Evolutionary conservation across 2,888 invertebrate genomes (phyloP), one percentile per base, ranked within the genome.

Genomic region (Parnassius smintheus): DNA sequence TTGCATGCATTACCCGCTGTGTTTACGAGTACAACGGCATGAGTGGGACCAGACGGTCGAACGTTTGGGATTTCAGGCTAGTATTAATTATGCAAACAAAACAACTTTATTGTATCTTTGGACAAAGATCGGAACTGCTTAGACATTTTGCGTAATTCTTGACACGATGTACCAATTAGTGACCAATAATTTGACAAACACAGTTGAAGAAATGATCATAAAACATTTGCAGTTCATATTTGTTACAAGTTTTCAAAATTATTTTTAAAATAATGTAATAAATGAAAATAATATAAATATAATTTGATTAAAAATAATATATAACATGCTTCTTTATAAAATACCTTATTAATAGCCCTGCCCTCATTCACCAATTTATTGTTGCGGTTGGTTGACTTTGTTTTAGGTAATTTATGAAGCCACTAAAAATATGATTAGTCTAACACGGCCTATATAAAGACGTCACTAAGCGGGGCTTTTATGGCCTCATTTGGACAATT

Each of bases 41-140:
- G 69, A 72, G 71, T 72, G 78, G 79, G 81, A 80, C 80, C 80
- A 80, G 80, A 80, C 76, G 87, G 86, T 83, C 81, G 77, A 84
- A 85, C 78, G 77, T 82, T 82, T 81, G 72, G 76, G 80, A 81
- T 77, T 83, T 83, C 78, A 72, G 78, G 77, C 70, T 78, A 80
- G 83, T 84, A 87, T 88, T 89, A 89, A 91, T 89, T 88, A 88
- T 85, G 83, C 82, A 85, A 86, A 86, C 88, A 88, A 84, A 85
- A 83, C 77, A 78, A 71, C 73, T 82, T 83, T 86, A 85, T 89
- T 88, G 88, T 89, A 84, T 85, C 80, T 82, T 79, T 72, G 75
- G 71, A 82, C 80, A 80, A 85, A 76, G 75, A 75, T 72, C 72
- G 68, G 75, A 77, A 76, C 76, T 90, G 86, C 91, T 91, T 90